Base-by-base conservation (phyloP, 2,888 invertebrate genomes). In the Malthinus flaveolus region DNA sequence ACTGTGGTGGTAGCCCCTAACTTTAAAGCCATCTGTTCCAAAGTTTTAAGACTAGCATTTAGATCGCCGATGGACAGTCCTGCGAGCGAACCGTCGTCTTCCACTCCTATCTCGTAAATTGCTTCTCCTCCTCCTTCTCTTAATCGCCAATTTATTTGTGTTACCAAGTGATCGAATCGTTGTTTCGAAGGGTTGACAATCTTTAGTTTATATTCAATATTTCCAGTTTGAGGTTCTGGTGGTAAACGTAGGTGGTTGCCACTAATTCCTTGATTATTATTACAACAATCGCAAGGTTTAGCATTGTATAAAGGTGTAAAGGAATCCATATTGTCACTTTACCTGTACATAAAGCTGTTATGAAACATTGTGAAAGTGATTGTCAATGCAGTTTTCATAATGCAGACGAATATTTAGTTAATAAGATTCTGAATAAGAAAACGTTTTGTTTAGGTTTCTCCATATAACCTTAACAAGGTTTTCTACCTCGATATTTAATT, bases 131-230 rank as follows among this genome's bases (percentile, higher is more conserved):
- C 93, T 31, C 99, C 95, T 78, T 96, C 95, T 0, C 94, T 87
- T 7, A 99, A 83, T 0, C 99, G 85, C 98, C 98, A 99, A 82
- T 99, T 99, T 86, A 99, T 87, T 86, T 99, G 99, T 0, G 98
- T 99, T 12, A 98, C 95, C 32, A 99, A 82, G 80, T 98, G 98
- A 78, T 99, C 95, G 72, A 96, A 90, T 59, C 98, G 84, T 68
- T 91, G 89, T 75, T 91, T 90, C 13, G 95, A 91, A 0, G 97
- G 94, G 77, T 91, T 92, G 6, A 97, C 91, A 55, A 99, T 83
- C 73, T 97, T 96, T 56, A 98, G 79, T 81, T 98, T 97, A 78
- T 97, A 97, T 79, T 97, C 97, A 32, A 97, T 88, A 77, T 97
- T 97, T 7, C 97, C 97, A 71, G 94, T 87, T 74, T 96, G 90